These are phyloP conservation scores for Acanthosoma haemorrhoidale DNA, from an alignment of 2,888 invertebrate genomes.

Conservation along the genomic window DNA sequence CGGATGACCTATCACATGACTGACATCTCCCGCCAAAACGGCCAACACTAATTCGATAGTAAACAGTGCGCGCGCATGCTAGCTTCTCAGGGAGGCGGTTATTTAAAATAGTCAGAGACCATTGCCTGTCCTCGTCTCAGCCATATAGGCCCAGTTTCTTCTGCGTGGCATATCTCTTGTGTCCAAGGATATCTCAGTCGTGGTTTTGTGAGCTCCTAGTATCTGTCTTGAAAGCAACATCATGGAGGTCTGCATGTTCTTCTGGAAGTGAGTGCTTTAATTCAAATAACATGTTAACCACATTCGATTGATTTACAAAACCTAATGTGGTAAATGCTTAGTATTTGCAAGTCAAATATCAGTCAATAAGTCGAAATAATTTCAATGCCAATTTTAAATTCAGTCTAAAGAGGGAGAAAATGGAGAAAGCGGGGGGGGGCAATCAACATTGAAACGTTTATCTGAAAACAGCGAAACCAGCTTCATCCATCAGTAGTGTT, in stretches of 20 bases:
- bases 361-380: no score
- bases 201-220: no score
- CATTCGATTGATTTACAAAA: no score
- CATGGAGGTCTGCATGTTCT: slow-evolving; percentile 10
- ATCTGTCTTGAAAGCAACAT: neutral
- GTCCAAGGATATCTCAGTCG: neutral
- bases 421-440: no score
- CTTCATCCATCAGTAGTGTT: no score
- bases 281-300: no score
- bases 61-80: neutral
- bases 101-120: neutral
- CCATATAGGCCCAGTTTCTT: neutral
- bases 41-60: neutral
- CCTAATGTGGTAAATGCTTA: no score
- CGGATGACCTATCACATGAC: neutral
- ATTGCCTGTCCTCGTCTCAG: neutral
- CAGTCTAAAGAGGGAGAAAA: no score
- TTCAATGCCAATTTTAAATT: no score
- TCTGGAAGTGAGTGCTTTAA: neutral
- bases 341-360: no score
- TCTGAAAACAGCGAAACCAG: no score
- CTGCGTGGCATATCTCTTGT: neutral
- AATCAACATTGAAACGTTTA: no score
- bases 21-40: neutral
- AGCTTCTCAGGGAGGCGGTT: neutral